Conservation (phyloP, 2,888 invertebrate genomes). For the Orthonychiurus folsomi region DNA sequence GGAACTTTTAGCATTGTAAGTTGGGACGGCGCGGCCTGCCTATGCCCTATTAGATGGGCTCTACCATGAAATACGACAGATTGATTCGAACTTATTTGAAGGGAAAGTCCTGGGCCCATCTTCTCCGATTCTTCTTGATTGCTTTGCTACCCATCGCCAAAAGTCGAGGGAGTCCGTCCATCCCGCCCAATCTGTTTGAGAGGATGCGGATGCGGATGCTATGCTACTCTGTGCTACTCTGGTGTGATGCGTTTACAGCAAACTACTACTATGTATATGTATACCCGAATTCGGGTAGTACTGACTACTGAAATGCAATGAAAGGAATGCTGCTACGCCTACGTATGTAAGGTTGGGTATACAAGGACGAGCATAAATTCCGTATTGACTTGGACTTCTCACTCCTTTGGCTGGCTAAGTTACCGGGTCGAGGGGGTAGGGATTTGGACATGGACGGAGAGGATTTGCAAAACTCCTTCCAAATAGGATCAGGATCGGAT, state of each 20-base stretch:
- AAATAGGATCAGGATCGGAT: neutral
- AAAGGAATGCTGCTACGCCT: neutral
- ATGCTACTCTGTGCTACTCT: too few species aligned
- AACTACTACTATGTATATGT: too few species aligned
- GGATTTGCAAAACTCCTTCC: neutral
- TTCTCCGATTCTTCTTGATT: neutral
- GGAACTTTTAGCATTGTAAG: neutral
- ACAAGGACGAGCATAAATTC: neutral
- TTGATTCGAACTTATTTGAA: conserved; percentile 1
- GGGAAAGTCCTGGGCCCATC: neutral
- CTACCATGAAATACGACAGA: neutral
- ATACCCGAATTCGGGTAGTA: neutral
- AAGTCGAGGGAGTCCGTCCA: neutral
- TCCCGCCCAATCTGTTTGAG: neutral
- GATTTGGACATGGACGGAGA: too few species aligned
- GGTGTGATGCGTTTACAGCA: too few species aligned
- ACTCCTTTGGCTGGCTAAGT: neutral
- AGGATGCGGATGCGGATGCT: neutral
- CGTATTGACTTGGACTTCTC: neutral
- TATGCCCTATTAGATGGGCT: neutral
- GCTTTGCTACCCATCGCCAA: neutral
- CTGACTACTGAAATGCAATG: neutral
- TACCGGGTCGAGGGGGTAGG: too few species aligned
- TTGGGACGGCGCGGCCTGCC: neutral
- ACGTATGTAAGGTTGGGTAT: neutral